Conservation (phyloP, 1,140 invertebrate genomes). For the Heliconius hermathena region DNA sequence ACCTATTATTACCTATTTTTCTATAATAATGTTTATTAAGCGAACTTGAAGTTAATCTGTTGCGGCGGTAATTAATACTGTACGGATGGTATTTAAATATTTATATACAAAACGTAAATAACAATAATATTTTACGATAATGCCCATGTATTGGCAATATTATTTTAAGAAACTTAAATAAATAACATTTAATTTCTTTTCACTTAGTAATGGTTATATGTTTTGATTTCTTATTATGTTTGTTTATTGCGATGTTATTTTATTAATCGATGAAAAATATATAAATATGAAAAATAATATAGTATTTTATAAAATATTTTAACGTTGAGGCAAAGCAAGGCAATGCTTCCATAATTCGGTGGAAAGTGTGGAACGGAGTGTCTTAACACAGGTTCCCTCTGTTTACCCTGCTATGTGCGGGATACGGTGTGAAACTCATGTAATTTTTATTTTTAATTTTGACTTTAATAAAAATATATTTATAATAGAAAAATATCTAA, state of each 20-base stretch:
- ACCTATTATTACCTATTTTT: background rate
- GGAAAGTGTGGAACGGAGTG: too few species aligned
- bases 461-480: too few species aligned
- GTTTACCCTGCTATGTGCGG: too few species aligned
- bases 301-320: too few species aligned
- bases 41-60: constrained; percentile 28
- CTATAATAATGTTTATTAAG: constrained; percentile 21
- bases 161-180: constrained; percentile 4
- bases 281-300: too few species aligned
- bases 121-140: constrained; percentile 8
- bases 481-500: too few species aligned
- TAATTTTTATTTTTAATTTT: too few species aligned
- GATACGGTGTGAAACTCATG: too few species aligned
- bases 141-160: background rate
- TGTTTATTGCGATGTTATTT: background rate
- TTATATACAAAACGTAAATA: background rate
- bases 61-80: constrained; percentile 14
- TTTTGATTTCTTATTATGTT: background rate
- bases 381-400: too few species aligned
- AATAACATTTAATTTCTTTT: background rate
- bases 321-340: too few species aligned
- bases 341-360: too few species aligned
- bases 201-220: background rate
- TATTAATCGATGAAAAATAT: too few species aligned
- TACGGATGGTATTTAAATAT: constrained; percentile 16